A percentile compares a stretch with the other conserved stretches of the same genome.
phyloP scores from a whole-genome alignment of 2,888 invertebrate species.

The Scaptomyza parva region DNA sequence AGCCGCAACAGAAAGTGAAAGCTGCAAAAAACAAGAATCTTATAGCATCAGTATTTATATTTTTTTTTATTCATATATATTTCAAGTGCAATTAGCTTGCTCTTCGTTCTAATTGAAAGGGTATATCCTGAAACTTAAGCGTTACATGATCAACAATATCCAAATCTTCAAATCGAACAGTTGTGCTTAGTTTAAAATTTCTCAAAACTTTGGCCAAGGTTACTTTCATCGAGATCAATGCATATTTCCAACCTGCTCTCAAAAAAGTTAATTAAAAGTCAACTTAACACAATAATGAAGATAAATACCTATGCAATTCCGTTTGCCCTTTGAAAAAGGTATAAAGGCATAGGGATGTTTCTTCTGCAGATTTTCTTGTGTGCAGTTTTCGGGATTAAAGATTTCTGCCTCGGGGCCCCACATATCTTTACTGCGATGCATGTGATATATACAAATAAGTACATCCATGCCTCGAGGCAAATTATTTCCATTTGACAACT shows the following conservation, averaged over 20 bases:
- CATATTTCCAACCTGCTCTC: constrained; percentile 79
- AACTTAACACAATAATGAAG: not conserved
- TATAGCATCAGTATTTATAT: not conserved
- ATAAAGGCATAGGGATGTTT: constrained; percentile 81
- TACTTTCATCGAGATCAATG: constrained; percentile 68
- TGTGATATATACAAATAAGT: constrained; percentile 71
- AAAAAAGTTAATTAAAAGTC: not conserved
- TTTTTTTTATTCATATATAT: not conserved
- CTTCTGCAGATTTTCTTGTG: constrained; percentile 72
- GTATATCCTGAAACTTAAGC: constrained; percentile 66
- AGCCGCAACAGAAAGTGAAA: constrained; percentile 5
- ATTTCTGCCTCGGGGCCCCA: constrained; percentile 79
- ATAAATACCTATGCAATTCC: constrained; percentile 78
- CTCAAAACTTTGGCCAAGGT: constrained; percentile 72
- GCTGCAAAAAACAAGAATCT: not conserved
- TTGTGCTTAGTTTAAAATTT: constrained; percentile 74
- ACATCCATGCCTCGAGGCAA: constrained; percentile 74
- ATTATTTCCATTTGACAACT: constrained; percentile 68
- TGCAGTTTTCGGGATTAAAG: constrained; percentile 82
- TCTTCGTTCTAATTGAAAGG: constrained; percentile 63
- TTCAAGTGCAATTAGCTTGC: not conserved
- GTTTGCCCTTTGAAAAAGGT: constrained; percentile 81
- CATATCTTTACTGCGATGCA: constrained; percentile 75
- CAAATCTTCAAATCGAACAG: constrained; percentile 71
- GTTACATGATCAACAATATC: constrained; percentile 70